phyloP scores from a whole-genome alignment of 2,113 vertebrate species.

The Eleginops maclovinus region DNA sequence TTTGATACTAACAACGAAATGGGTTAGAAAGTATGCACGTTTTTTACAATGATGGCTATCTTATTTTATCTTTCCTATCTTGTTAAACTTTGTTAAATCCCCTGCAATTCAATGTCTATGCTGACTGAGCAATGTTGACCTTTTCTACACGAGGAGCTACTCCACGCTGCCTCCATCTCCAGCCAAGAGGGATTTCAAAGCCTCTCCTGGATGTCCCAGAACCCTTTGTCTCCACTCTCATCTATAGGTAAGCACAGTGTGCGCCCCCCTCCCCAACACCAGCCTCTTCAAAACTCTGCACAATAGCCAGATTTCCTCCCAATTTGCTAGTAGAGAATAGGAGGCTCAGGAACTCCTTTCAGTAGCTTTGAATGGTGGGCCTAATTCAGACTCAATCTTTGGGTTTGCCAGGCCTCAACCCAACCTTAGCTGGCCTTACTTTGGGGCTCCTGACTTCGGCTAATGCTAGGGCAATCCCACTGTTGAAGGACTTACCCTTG shows the following conservation, averaged over 20 bases:
- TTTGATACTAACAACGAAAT: neutral
- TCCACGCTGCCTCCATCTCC: conserved; percentile 64
- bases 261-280: conserved; percentile 71
- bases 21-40: neutral
- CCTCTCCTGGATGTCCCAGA: conserved; percentile 81
- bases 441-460: conserved; percentile 91
- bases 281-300: conserved; percentile 88
- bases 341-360: conserved; percentile 89
- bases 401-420: conserved; percentile 87
- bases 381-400: conserved; percentile 92
- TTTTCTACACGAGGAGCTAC: conserved; percentile 65
- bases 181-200: conserved; percentile 79
- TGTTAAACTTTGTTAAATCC: conserved; percentile 30
- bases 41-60: too few species aligned
- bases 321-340: conserved; percentile 90
- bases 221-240: conserved; percentile 81
- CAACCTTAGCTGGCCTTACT: conserved; percentile 89
- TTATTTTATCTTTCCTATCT: neutral
- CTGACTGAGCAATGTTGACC: conserved; percentile 64
- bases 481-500: conserved; percentile 72
- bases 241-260: conserved; percentile 89
- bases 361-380: conserved; percentile 89
- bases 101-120: conserved; percentile 35
- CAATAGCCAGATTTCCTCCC: conserved; percentile 93
- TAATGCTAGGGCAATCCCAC: conserved; percentile 91